phyloP scores from a whole-genome alignment of 2,113 vertebrate genomes.

The Pseudorectes ferrugineus region DNA sequence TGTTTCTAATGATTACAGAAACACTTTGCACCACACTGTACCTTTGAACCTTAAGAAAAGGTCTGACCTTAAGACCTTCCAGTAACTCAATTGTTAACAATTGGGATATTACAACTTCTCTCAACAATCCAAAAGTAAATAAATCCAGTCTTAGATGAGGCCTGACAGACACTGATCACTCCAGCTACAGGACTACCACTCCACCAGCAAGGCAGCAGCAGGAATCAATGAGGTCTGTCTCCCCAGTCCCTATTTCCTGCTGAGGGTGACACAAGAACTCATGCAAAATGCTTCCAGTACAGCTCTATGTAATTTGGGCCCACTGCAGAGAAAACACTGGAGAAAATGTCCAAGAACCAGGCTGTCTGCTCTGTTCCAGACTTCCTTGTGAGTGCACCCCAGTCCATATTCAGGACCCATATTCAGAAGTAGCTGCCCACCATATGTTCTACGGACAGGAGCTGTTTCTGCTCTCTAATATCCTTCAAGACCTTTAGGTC shows the following conservation, averaged over 20 bases:
- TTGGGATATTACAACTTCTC: not conserved
- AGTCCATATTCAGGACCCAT: not conserved
- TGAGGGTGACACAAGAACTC: not conserved
- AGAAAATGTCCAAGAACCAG: not conserved
- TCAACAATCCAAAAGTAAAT: not conserved
- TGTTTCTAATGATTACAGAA: not conserved
- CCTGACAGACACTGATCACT: not conserved
- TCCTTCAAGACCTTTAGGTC: not conserved
- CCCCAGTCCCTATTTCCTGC: not conserved
- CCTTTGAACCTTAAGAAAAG: not conserved
- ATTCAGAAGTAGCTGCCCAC: not conserved
- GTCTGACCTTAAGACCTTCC: not conserved
- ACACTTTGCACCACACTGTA: not conserved
- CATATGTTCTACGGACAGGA: accelerated
- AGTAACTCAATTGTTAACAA: not conserved
- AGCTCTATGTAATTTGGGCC: not conserved
- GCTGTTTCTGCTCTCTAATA: not conserved
- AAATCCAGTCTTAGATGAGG: not conserved
- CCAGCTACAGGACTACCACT: not conserved
- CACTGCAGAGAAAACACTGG: not conserved
- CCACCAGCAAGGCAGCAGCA: not conserved
- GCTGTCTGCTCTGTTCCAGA: not conserved
- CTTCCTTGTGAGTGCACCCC: not conserved
- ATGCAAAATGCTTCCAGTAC: not conserved
- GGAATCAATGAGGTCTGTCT: not conserved